Base-by-base conservation (phyloP, 23 tunicate species). In the Halocynthia aurantium region DNA sequence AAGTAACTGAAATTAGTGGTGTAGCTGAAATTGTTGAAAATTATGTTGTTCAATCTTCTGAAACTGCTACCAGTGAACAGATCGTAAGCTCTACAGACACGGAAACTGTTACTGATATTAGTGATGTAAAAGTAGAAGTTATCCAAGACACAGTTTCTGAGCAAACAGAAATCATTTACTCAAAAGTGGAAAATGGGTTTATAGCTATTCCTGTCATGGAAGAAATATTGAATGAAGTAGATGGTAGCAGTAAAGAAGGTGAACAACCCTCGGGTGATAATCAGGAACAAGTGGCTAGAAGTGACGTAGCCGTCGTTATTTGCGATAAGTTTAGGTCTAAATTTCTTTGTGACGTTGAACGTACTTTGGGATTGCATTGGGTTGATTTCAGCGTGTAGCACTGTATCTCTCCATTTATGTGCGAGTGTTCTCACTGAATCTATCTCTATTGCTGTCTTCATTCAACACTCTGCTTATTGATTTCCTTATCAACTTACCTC, bases 301-400 rank as follows among this genome's bases (percentile, higher is more conserved):
- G 78, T 64, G 78, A 74, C 64, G 64, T 64, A 74, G 62, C 78
- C 78, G 78, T 74, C 78, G 57, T 56, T 53, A 64, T 74, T 62
- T 74, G 78, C 78, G 56, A 53, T 56, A 74, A 64, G 56, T 74
- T n/a, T 74, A 74, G 78, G 22, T 52, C 78, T 21, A 74, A 74
- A 54, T 74, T 74, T 74, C 55, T 74, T 21, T 74, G 78, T 74
- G 78, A 74, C 78, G 78, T 74, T 12, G 78, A 74, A 64, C 78
- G 78, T 74, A 74, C 78, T 74, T 74, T 74, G 78, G 78, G 78
- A 54, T 74, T 74, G 31, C 78, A 54, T 22, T 62, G 55, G 18
- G 56, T 74, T 53, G 78, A 74, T 56, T 74, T 74, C 56, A 64
- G 56, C 22, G 18, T 31, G 44, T 31, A 31, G 44, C 44, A 31